Evolutionary conservation across 2,113 vertebrate genomes (phyloP).

Genomic region (Centropus unirufus): DNA sequence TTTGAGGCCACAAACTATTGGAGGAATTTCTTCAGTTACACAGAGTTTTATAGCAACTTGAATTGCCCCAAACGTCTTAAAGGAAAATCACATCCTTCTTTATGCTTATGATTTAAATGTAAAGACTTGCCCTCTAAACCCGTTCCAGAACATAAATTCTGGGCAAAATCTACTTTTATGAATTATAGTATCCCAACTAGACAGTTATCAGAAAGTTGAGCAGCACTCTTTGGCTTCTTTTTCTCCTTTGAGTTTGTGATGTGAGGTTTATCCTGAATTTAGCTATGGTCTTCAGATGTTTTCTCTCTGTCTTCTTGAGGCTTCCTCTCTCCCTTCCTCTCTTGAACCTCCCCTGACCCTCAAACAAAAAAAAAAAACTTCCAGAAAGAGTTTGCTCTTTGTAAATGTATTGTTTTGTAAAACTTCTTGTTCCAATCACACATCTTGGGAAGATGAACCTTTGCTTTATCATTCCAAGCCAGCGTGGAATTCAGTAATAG

Average conservation of each 20-base stretch:
- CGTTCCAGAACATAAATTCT: not conserved
- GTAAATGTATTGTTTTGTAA: accelerated
- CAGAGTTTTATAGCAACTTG: not conserved
- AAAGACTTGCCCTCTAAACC: not conserved
- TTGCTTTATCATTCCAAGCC: not conserved
- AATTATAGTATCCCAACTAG: not conserved
- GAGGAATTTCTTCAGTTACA: constrained; percentile 17
- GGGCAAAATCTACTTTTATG: not conserved
- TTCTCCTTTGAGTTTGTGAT: not conserved
- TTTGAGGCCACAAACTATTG: not conserved
- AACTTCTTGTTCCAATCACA: not conserved
- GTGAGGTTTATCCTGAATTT: not conserved
- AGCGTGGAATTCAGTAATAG: not conserved
- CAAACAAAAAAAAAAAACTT: not conserved
- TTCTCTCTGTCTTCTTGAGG: not conserved
- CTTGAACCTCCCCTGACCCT: not conserved
- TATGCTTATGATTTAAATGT: not conserved
- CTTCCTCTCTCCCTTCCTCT: not conserved
- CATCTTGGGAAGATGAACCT: not conserved
- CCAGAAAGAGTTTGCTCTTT: not conserved
- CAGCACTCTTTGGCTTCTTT: not conserved
- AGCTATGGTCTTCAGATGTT: not conserved
- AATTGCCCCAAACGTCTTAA: not conserved
- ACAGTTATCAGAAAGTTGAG: not conserved
- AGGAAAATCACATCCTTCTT: not conserved